phyloP scores from a whole-genome alignment of 2,797 vertebrate species.

The Mus minutoides region DNA sequence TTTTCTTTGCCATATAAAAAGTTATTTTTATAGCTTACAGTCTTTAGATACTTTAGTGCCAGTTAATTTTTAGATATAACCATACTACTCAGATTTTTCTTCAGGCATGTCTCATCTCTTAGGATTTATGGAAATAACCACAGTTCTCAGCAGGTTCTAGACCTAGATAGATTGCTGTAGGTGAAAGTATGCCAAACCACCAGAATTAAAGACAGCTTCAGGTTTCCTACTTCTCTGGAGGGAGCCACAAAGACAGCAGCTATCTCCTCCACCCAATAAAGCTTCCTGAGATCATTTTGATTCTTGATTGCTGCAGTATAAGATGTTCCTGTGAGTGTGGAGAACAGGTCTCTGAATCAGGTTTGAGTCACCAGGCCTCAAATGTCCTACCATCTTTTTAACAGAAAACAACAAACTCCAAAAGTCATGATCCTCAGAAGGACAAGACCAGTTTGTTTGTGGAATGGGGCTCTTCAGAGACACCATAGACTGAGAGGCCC shows the following conservation, averaged over 20 bases:
- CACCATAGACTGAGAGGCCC: background rate
- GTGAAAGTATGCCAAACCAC: background rate
- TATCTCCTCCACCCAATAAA: background rate
- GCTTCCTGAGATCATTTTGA: background rate
- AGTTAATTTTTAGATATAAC: background rate
- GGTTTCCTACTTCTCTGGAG: background rate
- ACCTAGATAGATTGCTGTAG: background rate
- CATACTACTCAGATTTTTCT: background rate
- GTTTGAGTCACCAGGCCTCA: background rate
- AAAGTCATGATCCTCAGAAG: no score
- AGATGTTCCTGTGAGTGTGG: background rate
- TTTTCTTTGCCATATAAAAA: background rate
- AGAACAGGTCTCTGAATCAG: background rate
- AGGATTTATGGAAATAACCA: background rate
- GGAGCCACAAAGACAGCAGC: background rate
- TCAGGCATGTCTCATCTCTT: background rate
- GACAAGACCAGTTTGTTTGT: background rate
- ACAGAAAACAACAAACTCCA: background rate
- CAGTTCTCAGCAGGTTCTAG: background rate
- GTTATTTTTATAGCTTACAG: background rate
- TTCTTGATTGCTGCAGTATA: background rate
- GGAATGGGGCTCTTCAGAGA: background rate
- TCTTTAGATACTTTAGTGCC: slow-evolving; percentile 26
- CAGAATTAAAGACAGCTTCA: background rate
- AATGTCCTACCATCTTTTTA: background rate